Base-by-base conservation (phyloP, 2,888 invertebrate genomes). In the Dioctria linearis region DNA sequence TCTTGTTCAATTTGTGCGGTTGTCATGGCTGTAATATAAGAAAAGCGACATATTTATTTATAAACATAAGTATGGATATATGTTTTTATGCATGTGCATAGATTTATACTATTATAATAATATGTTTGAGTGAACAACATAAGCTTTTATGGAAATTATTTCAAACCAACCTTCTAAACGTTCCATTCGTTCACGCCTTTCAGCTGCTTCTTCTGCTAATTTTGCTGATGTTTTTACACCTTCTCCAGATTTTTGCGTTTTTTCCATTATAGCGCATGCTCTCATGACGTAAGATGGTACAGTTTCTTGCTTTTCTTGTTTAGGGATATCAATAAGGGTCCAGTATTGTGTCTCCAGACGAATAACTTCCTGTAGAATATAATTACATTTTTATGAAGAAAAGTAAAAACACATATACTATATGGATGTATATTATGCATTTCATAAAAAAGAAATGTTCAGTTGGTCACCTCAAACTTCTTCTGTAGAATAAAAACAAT, bases 231-330 rank as follows among this genome's bases (percentile, higher is more conserved):
- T 95, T 89, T 96, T 96, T 9, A 96, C 95, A 3, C 96, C 95
- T 87, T 96, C 96, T 0, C 95, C 95, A 42, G 95, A 95, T 87
- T 96, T 96, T 89, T 96, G 96, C 0, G 95, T 95, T 89, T 96
- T 96, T 89, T 97, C 96, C 94, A 97, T 95, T 84, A 96, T 96
- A 81, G 96, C 93, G 87, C 96, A 97, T 4, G 96, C 96, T 82
- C 97, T 92, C 85, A 97, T 91, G 66, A 98, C 97, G 88, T 97
- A 98, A 6, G 95, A 95, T 73, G 95, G 96, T 25, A 97, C 96
- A 2, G 97, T 96, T 90, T 98, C 97, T 85, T 96, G 96, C 87
- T 97, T 96, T 88, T 97, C 97, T 88, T 98, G 97, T 83, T 95
- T 94, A 54, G 97, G 97, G 81, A 98, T 95, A 89, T 97, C 97